Evolutionary conservation across 1,140 invertebrate species (phyloP).

Genomic region (Saccostrea echinata): DNA sequence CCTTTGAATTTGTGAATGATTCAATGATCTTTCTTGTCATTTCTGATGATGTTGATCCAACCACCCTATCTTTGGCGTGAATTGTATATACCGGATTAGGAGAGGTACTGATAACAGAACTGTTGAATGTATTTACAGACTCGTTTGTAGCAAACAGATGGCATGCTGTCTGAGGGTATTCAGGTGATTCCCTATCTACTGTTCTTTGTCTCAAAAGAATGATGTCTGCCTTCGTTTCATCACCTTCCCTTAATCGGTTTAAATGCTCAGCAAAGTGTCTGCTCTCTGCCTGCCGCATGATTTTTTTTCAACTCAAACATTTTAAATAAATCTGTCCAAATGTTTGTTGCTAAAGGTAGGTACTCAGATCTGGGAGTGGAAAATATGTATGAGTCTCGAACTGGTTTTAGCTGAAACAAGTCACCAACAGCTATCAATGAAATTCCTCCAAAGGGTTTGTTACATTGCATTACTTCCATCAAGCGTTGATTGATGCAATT

Average conservation of each 20-base stretch:
- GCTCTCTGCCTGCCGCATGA: slow-evolving; percentile 60
- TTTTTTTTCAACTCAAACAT: slow-evolving; percentile 40
- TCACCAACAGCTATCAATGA: slow-evolving; percentile 59
- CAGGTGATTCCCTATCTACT: no score
- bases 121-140: no score
- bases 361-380: neutral
- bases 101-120: no score
- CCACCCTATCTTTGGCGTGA: no score
- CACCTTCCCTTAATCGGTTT: slow-evolving; percentile 51
- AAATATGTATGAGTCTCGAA: slow-evolving; percentile 50
- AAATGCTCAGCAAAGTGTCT: slow-evolving; percentile 53
- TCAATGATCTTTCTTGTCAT: slow-evolving; percentile 41
- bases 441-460: slow-evolving; percentile 54
- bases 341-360: slow-evolving; percentile 50
- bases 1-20: slow-evolving; percentile 26
- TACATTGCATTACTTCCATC: slow-evolving; percentile 47
- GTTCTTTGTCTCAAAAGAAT: no score
- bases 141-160: no score
- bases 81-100: neutral
- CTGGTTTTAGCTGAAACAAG: slow-evolving; percentile 57
- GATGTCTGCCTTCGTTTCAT: slow-evolving; percentile 44
- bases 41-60: slow-evolving; percentile 31
- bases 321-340: slow-evolving; percentile 59
- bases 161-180: no score
- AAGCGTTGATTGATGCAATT: slow-evolving; percentile 50